Evolutionary conservation across 2,113 vertebrate genomes (phyloP), one percentile per base, ranked within the genome.

Genomic region (Burhinus oedicnemus): DNA sequence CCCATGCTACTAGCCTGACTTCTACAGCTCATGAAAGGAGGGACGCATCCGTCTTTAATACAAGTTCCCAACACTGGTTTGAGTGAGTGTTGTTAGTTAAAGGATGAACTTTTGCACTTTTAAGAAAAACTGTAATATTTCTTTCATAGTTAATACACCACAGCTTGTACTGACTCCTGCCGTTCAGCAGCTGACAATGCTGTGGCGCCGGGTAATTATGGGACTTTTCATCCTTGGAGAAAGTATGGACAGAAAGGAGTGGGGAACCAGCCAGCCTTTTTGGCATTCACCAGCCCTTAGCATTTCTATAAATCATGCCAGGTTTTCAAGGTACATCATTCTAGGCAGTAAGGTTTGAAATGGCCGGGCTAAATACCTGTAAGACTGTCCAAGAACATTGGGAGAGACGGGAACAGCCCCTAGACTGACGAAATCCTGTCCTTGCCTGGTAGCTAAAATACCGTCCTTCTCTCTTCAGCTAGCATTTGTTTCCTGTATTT

Each of bases 181-280:
- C 34, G 38, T 60, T 83, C 54, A 51, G 64, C 1, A 68, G 2
- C 52, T 86, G 86, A 64, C 44, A 68, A 32, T 60, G 11, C 52
- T 29, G 44, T 0, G 0, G 62, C 42, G 69, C 64, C 21, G 36
- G 36, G 6, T 58, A 71, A 45, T 3, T 32, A 15, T 3, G 15
- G 40, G 30, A 52, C 11, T 65, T 80, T 52, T 80, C 38, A 86
- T 42, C 49, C 76, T 52, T 38, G 25, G 45, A 74, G 88, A 54
- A 62, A 51, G 45, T 60, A 64, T 27, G n/a, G 17, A 27, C 49
- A 83, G 87, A 55, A 89, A 26, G 69, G 44, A 72, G 17, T 8
- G 30, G 26, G 68, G 36, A 85, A 47, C 26, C 55, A 85, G 52
- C 10, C 86, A 85, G 32, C 22, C 64, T 44, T 74, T 40, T 25